These are phyloP conservation scores for Gopherus evgoodei DNA, from an alignment of 2,113 vertebrate species.

Conservation along the genomic window DNA sequence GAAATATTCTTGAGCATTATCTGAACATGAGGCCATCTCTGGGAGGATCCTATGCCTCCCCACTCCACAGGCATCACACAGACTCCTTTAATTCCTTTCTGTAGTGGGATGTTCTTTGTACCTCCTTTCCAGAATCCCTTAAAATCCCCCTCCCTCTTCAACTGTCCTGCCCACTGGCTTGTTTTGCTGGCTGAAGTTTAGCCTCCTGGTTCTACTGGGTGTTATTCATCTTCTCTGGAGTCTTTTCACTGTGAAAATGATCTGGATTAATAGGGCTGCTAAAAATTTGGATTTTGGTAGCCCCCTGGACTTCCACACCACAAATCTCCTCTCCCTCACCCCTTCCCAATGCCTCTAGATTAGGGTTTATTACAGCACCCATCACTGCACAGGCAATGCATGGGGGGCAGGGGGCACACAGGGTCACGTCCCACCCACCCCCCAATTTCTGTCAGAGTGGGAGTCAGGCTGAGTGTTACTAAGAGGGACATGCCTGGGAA, in stretches of 20 bases:
- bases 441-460: too few species aligned
- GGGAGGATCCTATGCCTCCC: neutral
- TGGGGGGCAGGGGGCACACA: fast-evolving
- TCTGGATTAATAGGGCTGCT: neutral
- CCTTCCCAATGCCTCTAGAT: fast-evolving
- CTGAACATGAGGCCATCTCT: neutral
- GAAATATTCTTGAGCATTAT: neutral
- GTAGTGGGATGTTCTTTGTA: fast-evolving
- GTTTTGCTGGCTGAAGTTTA: fast-evolving
- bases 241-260: neutral
- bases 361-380: too few species aligned
- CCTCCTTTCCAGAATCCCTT: neutral
- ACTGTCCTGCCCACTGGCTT: too few species aligned
- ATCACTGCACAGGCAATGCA: fast-evolving
- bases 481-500: too few species aligned
- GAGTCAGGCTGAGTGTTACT: too few species aligned
- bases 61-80: neutral
- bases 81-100: neutral
- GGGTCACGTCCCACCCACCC: too few species aligned
- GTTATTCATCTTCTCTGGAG: too few species aligned
- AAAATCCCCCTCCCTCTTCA: neutral
- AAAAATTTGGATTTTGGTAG: neutral
- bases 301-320: neutral
- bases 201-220: fast-evolving
- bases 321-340: fast-evolving